Evolutionary conservation across 2,113 vertebrate species (phyloP).

Genomic region (Leucopsar rothschildi): DNA sequence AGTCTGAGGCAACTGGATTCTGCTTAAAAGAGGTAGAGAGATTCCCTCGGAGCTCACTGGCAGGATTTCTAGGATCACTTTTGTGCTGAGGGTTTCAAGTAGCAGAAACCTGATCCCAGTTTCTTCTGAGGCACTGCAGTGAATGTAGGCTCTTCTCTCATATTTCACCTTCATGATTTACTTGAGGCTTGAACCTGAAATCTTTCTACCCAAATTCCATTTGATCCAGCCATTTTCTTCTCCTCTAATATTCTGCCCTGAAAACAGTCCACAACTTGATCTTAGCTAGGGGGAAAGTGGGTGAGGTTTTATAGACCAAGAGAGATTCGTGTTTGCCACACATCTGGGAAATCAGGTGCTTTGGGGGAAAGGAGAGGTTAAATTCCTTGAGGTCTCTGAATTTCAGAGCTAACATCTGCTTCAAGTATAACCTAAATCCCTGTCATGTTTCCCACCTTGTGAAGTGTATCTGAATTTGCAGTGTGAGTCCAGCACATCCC

Average conservation of each 20-base stretch:
- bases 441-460: not conserved
- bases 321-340: not conserved
- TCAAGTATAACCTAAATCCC: not conserved
- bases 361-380: not conserved
- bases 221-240: not conserved
- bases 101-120: not conserved
- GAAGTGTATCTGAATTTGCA: not conserved
- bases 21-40: not conserved
- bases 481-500: not conserved
- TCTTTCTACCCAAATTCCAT: not conserved
- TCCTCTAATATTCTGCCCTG: not conserved
- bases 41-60: fast-evolving
- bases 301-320: not conserved
- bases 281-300: not conserved
- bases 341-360: not conserved
- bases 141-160: not conserved
- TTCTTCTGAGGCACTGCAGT: not conserved
- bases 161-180: not conserved
- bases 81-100: not conserved
- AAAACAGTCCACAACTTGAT: not conserved
- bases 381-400: not conserved
- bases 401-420: not conserved
- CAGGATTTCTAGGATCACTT: not conserved
- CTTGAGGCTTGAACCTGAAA: not conserved
- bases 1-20: not conserved